phyloP scores from a whole-genome alignment of 1,140 invertebrate species.

The Sesamia nonagrioides region DNA sequence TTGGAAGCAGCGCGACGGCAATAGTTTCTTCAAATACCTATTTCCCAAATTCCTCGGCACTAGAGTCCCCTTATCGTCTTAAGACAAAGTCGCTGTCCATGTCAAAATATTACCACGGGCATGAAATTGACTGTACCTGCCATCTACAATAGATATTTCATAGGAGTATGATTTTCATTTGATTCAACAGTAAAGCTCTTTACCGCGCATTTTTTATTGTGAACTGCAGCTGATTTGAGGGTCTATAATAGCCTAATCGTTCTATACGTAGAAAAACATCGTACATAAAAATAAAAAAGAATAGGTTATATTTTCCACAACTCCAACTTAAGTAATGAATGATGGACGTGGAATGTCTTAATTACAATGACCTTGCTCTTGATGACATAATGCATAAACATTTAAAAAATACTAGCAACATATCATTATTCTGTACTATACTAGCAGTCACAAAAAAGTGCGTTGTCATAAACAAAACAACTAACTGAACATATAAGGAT shows the following conservation, averaged over 20 bases:
- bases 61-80: too few relatives aligned
- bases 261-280: slow-evolving; percentile 11
- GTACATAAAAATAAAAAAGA: not conserved
- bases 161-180: slow-evolving; percentile 70
- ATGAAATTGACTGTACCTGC: slow-evolving; percentile 44
- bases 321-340: slow-evolving; percentile 4
- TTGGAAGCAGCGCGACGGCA: too few relatives aligned
- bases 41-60: too few relatives aligned
- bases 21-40: too few relatives aligned
- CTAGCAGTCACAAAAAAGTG: not conserved
- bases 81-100: not conserved
- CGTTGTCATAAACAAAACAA: not conserved
- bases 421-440: not conserved
- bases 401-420: slow-evolving; percentile 19
- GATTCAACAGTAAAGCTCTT: slow-evolving; percentile 20
- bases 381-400: slow-evolving; percentile 13
- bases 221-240: not conserved
- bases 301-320: not conserved
- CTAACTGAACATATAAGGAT: not conserved
- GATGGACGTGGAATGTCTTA: slow-evolving; percentile 32
- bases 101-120: not conserved
- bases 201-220: slow-evolving; percentile 9
- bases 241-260: not conserved
- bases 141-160: slow-evolving; percentile 62
- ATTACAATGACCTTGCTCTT: not conserved